Evolutionary conservation across 1,140 invertebrate genomes (phyloP).

Genomic region (Macrocentrus cingulum): DNA sequence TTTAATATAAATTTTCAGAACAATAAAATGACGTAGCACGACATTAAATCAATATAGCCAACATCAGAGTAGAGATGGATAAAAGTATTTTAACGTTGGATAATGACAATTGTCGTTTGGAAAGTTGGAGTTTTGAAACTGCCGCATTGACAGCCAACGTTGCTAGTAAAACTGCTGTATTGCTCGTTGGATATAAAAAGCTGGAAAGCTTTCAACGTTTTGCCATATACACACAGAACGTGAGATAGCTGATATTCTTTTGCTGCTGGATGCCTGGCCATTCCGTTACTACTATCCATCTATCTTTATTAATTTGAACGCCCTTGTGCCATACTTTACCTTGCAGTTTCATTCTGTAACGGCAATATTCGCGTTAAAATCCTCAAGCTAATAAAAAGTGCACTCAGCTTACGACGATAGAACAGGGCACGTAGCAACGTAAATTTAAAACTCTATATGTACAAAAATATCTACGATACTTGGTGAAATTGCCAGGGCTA

Average conservation of each 20-base stretch:
- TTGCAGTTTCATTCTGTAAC: background rate
- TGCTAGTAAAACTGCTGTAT: conserved; percentile 13
- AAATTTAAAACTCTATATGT: conserved; percentile 42
- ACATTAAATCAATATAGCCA: too few species aligned
- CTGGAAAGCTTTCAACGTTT: conserved; percentile 4
- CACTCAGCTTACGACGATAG: conserved; percentile 26
- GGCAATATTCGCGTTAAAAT: conserved; percentile 33
- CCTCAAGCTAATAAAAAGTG: conserved; percentile 40
- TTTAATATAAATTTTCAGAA: too few species aligned
- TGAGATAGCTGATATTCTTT: too few species aligned
- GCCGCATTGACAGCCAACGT: conserved; percentile 8
- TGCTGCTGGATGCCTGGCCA: too few species aligned
- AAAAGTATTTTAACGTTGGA: conserved; percentile 15
- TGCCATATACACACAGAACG: too few species aligned
- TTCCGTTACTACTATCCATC: background rate
- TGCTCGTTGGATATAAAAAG: conserved; percentile 6
- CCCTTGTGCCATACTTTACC: too few species aligned
- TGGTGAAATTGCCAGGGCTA: conserved; percentile 26
- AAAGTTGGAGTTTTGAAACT: conserved; percentile 10
- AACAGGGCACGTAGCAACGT: conserved; percentile 38
- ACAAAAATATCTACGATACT: too few species aligned
- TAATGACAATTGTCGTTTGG: conserved; percentile 12
- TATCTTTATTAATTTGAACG: too few species aligned
- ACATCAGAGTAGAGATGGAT: too few species aligned
- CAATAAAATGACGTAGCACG: too few species aligned